phyloP scores from a whole-genome alignment of 2,888 invertebrate species.

The Malthinus seriepunctatus region DNA sequence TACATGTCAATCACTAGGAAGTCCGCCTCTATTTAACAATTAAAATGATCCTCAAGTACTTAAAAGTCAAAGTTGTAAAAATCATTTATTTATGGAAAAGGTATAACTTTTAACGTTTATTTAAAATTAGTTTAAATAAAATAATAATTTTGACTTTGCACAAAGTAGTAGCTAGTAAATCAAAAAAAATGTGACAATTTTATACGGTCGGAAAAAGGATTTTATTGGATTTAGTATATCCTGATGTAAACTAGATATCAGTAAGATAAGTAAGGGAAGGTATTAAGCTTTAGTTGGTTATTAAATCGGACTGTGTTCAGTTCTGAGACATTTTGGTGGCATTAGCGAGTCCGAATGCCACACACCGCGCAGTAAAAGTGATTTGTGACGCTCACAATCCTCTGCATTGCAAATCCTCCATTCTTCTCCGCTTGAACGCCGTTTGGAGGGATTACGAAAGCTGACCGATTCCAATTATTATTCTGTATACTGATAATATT shows the following conservation, averaged over 20 bases:
- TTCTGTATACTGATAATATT: conserved; percentile 49
- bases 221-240: conserved; percentile 17
- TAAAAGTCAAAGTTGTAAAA: too few species aligned
- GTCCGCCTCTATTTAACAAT: too few species aligned
- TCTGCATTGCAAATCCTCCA: conserved; percentile 56
- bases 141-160: background rate
- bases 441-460: conserved; percentile 42
- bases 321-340: conserved; percentile 43
- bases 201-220: conserved; percentile 1
- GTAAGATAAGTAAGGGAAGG: conserved; percentile 28
- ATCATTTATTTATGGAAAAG: too few species aligned
- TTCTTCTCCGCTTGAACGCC: conserved; percentile 46
- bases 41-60: too few species aligned
- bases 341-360: conserved; percentile 38
- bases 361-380: conserved; percentile 53
- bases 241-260: conserved; percentile 19
- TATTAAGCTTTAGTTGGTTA: conserved; percentile 30
- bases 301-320: conserved; percentile 33
- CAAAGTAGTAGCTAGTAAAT: background rate
- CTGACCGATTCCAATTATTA: conserved; percentile 52
- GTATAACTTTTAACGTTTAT: too few species aligned
- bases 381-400: conserved; percentile 55
- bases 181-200: background rate
- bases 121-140: too few species aligned
- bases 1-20: too few species aligned